Evolutionary conservation across 2,113 vertebrate genomes (phyloP).

Genomic region (Herpetotheres cachinnans): DNA sequence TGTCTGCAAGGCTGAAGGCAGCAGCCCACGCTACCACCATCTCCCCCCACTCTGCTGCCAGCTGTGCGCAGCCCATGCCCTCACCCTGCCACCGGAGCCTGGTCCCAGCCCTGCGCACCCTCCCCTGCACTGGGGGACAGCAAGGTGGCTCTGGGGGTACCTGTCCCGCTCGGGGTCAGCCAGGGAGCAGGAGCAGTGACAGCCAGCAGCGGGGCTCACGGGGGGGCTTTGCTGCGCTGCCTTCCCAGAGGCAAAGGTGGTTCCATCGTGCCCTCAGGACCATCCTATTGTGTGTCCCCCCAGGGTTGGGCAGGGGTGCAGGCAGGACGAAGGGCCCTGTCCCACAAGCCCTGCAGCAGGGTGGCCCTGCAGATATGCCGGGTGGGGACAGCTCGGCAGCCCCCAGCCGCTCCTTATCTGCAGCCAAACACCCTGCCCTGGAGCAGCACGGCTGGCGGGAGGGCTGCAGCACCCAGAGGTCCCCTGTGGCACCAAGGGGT

Average conservation of each 20-base stretch:
- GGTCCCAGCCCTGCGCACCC: rapidly evolving
- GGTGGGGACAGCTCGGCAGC: neutral
- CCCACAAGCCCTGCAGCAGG: neutral
- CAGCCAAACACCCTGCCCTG: rapidly evolving
- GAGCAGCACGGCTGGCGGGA: neutral
- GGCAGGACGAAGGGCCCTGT: neutral
- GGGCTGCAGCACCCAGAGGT: neutral
- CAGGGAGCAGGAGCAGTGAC: neutral
- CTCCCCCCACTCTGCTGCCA: neutral
- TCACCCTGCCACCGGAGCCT: neutral
- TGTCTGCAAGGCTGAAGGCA: neutral
- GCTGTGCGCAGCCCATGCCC: neutral
- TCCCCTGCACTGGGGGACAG: rapidly evolving
- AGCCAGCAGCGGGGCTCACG: rapidly evolving
- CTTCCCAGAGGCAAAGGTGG: rapidly evolving
- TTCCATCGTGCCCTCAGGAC: rapidly evolving
- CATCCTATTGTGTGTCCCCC: rapidly evolving
- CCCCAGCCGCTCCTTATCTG: neutral
- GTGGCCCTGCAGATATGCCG: neutral
- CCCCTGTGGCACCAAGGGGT: neutral
- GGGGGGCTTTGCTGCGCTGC: neutral
- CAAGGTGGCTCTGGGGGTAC: neutral
- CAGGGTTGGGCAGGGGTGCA: neutral
- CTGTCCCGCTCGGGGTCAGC: neutral
- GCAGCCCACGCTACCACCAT: rapidly evolving